Percentiles rank a stretch among this genome's conserved stretches.
These are phyloP conservation scores for Drosophila anomelani DNA, from an alignment of 2,888 invertebrate species.

Conservation along the genomic window DNA sequence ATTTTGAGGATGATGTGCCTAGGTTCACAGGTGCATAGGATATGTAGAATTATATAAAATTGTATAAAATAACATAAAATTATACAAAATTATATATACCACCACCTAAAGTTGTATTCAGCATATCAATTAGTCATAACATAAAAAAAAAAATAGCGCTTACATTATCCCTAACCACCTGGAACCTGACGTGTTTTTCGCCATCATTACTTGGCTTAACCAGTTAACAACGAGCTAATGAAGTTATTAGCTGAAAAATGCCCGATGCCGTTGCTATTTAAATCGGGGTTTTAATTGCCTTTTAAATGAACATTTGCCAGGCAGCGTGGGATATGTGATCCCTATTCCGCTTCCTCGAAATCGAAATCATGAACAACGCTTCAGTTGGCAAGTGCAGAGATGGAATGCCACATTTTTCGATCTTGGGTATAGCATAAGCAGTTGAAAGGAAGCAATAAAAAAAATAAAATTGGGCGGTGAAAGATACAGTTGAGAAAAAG, in stretches of 20 bases:
- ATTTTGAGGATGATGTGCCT: too few species aligned
- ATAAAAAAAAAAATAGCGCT: background rate
- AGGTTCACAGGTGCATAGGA: too few species aligned
- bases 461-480: slow-evolving; percentile 1
- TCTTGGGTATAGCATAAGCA: background rate
- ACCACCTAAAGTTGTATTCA: background rate
- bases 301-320: background rate
- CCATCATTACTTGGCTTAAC: background rate
- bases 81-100: background rate
- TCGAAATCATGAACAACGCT: slow-evolving; percentile 18
- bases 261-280: background rate
- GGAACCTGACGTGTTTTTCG: background rate
- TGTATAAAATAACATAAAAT: too few species aligned
- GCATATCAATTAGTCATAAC: background rate
- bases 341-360: slow-evolving; percentile 23
- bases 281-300: slow-evolving; percentile 10
- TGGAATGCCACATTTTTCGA: slow-evolving; percentile 22
- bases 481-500: background rate
- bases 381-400: slow-evolving; percentile 14
- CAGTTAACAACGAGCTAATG: background rate
- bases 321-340: slow-evolving; percentile 18
- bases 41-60: too few species aligned
- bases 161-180: background rate
- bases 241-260: slow-evolving; percentile 17
- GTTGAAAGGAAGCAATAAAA: slow-evolving; percentile 7